A percentile compares a stretch with the other conserved stretches of the same genome.
phyloP scores from a whole-genome alignment of 2,113 vertebrate genomes.

The Pionites leucogaster region DNA sequence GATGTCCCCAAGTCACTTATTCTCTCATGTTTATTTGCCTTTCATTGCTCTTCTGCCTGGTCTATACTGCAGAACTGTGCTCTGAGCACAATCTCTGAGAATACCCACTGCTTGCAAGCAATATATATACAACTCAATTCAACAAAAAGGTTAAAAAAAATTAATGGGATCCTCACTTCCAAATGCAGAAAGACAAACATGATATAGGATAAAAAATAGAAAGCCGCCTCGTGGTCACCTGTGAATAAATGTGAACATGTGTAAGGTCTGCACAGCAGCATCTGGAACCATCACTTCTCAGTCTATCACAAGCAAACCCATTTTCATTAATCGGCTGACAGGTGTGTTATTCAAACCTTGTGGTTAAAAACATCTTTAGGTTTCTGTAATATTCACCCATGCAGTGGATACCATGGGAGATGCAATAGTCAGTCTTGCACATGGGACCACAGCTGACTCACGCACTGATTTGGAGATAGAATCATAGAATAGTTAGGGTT shows the following conservation, averaged over 20 bases:
- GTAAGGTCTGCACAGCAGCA: background rate
- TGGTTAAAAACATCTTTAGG: background rate
- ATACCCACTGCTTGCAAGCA: background rate
- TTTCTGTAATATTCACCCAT: background rate
- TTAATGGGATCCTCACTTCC: background rate
- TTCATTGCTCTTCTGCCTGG: fast-evolving
- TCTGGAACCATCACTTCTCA: background rate
- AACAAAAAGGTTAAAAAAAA: background rate
- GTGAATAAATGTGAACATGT: background rate
- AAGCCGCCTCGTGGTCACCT: background rate
- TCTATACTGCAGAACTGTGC: background rate
- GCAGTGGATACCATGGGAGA: fast-evolving
- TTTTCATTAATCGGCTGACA: background rate
- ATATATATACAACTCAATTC: background rate
- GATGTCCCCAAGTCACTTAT: background rate
- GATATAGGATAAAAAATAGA: background rate
- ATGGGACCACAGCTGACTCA: background rate
- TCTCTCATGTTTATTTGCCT: background rate
- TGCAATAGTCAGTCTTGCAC: background rate
- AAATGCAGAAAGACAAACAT: background rate
- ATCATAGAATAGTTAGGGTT: too few relatives aligned
- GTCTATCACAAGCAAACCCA: background rate
- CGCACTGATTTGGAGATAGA: background rate
- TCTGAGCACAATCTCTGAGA: background rate
- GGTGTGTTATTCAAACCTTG: fast-evolving